These are phyloP conservation scores for Percopsis transmontana DNA, from an alignment of 2,113 vertebrate species.

Conservation along the genomic window DNA sequence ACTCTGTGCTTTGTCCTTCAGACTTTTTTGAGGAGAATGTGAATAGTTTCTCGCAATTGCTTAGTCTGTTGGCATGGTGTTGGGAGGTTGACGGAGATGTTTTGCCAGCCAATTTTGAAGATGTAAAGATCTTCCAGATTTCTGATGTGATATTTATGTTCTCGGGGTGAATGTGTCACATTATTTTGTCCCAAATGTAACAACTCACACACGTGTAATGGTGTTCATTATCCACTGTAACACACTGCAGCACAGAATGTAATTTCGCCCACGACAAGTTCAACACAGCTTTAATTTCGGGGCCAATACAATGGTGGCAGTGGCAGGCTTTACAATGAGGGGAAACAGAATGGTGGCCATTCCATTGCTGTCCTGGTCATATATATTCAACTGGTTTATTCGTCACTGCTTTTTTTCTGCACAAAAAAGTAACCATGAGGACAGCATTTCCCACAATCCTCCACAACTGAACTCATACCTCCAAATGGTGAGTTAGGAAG, in stretches of 20 bases:
- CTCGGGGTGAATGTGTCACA: background rate
- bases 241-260: constrained; percentile 2
- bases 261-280: background rate
- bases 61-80: background rate
- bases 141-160: background rate
- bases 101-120: background rate
- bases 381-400: constrained; percentile 10
- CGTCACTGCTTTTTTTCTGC: background rate
- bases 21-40: constrained; percentile 5
- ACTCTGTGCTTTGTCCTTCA: background rate
- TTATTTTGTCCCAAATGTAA: constrained; percentile 4
- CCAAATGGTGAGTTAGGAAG: background rate
- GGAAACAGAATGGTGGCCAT: constrained; percentile 19
- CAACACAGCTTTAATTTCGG: background rate
- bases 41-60: constrained; percentile 1
- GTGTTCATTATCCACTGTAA: constrained; percentile 2
- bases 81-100: background rate
- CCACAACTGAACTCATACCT: background rate
- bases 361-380: background rate
- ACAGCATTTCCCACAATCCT: constrained; percentile 15
- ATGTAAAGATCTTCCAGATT: background rate
- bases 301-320: background rate
- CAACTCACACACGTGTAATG: constrained; percentile 2
- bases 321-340: no score
- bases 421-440: constrained; percentile 4